phyloP scores from a whole-genome alignment of 2,113 vertebrate genomes.

The Ceyx cyanopectus region DNA sequence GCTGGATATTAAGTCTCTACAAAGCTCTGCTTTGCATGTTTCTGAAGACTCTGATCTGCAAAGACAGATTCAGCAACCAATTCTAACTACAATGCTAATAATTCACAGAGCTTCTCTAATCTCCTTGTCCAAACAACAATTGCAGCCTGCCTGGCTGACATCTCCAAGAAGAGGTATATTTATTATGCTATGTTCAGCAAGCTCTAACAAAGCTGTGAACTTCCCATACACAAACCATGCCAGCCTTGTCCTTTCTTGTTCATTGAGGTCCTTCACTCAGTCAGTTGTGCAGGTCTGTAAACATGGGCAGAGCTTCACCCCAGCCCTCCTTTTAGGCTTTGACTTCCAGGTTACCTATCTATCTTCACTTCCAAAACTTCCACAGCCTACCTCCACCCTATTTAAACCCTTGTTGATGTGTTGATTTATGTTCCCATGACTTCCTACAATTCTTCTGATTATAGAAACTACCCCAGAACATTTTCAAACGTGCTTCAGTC shows the following conservation, averaged over 20 bases:
- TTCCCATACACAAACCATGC: not conserved
- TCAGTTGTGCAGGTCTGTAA: not conserved
- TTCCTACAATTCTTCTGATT: not conserved
- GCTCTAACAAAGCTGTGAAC: not conserved
- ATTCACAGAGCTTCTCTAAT: not conserved
- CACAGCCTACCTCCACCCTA: not conserved
- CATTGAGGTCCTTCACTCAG: not conserved
- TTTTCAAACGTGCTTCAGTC: not conserved
- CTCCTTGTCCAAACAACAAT: not conserved
- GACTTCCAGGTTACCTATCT: not conserved
- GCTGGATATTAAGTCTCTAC: not conserved
- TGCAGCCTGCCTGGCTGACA: not conserved
- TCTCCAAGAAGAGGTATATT: not conserved
- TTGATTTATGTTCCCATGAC: not conserved
- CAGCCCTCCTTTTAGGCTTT: not conserved
- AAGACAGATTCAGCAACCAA: not conserved
- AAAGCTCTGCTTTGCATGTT: not conserved
- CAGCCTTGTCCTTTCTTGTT: not conserved
- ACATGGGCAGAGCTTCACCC: not conserved
- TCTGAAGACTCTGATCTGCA: not conserved
- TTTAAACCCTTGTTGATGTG: not conserved
- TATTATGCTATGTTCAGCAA: not conserved
- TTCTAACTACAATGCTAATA: not conserved
- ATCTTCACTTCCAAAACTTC: not conserved
- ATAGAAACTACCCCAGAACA: not conserved